Conservation (phyloP, 2,888 invertebrate species). For the Gnatocerus cornutus region DNA sequence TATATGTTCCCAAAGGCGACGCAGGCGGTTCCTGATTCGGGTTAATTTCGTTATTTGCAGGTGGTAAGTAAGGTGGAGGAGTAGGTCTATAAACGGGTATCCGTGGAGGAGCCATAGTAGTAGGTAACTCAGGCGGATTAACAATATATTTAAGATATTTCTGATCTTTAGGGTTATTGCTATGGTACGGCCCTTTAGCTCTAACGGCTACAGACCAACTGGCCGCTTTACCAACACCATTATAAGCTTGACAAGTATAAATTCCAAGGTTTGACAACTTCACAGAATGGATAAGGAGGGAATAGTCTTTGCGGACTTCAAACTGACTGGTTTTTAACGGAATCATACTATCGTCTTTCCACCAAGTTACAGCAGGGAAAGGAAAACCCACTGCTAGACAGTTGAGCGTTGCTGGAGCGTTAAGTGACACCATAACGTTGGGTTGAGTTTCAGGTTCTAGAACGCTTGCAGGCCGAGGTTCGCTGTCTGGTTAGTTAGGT, state of each 20-base stretch:
- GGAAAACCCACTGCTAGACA: conserved; percentile 91
- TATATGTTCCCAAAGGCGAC: conserved; percentile 45
- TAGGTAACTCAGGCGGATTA: conserved; percentile 71
- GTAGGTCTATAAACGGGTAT: conserved; percentile 61
- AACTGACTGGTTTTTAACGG: conserved; percentile 80
- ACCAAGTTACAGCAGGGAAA: conserved; percentile 87
- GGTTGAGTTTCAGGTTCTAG: conserved; percentile 79
- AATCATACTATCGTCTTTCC: conserved; percentile 84
- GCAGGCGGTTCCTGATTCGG: conserved; percentile 12
- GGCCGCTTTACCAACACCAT: conserved; percentile 82
- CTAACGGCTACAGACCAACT: conserved; percentile 84
- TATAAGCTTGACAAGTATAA: conserved; percentile 93
- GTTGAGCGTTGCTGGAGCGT: conserved; percentile 80
- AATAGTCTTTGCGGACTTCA: conserved; percentile 83
- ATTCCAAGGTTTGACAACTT: conserved; percentile 83
- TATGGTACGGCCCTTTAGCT: conserved; percentile 81
- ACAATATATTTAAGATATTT: conserved; percentile 76
- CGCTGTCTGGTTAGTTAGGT: conserved; percentile 55
- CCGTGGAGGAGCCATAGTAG: conserved; percentile 57
- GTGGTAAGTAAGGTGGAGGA: conserved; percentile 60
- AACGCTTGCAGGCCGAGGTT: conserved; percentile 76
- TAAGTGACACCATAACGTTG: conserved; percentile 80
- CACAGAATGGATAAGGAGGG: conserved; percentile 83
- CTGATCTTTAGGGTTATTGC: conserved; percentile 74
- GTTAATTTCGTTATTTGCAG: conserved; percentile 49